Evolutionary conservation across 2,797 vertebrate species (phyloP), one percentile per base, ranked within the genome.

Genomic region (Ciconia nigra): DNA sequence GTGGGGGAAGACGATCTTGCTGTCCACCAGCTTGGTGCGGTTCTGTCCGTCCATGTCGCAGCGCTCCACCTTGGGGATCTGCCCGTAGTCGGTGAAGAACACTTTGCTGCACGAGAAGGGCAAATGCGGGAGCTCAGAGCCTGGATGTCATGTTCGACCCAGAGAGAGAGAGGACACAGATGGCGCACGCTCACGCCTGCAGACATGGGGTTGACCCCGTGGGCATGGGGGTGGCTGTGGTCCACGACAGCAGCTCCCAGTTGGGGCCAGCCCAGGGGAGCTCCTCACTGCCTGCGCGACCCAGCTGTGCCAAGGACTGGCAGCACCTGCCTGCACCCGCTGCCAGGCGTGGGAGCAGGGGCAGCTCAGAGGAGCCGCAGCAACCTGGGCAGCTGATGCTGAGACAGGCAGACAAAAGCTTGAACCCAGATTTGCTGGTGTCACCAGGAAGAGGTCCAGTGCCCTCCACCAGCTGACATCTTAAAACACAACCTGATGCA

Each of bases 1-100:
- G 0, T 99, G 99, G 0, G 99, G 99, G 97, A 99, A 99, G 83
- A 99, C 99, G 0, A 99, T 99, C 97, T 99, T 99, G 97, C 98
- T 99, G 96, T 99, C 99, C 12, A 99, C 99, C 94, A 99, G 98
- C 95, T 99, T 99, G 79, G 99, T 99, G 90, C 99, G 99, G 97
- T 99, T 99, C 98, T 99, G 99, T 17, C 99, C 99, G 0, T 99
- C 99, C 99, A 99, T 99, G 97, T 99, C 99, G 1, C 99, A 99
- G 72, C 99, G 99, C 78, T 99, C 99, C 85, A 99, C 99, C 96
- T 99, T 99, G 3, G 99, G 99, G 37, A 99, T 99, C 94, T 99
- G 99, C 26, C 99, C 99, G 2, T 99, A 99, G 98, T 99, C 99
- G 0, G 99, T 99, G 98, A 99, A 99, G 97, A 99, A 99, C 76